Percentiles rank a stretch among this genome's conserved stretches.
Evolutionary conservation across 2,888 invertebrate genomes (phyloP).

Genomic region (Bimastos eiseni): DNA sequence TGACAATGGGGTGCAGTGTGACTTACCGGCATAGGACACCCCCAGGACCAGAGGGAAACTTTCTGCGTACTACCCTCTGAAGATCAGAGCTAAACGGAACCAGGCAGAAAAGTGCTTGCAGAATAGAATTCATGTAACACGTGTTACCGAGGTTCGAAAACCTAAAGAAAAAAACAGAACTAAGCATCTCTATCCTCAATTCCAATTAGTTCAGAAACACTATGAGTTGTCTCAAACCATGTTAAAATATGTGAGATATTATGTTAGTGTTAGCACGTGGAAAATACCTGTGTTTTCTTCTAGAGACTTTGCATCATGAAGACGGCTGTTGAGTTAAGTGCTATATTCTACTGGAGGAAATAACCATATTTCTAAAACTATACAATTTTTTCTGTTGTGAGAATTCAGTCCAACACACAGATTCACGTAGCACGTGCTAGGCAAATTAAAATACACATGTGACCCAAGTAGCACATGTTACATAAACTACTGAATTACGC

Average conservation of each 20-base stretch:
- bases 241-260: not conserved
- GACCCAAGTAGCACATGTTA: too few relatives aligned
- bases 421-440: not conserved
- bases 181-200: not conserved
- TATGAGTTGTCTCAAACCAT: not conserved
- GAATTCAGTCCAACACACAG: not conserved
- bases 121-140: conserved; percentile 60
- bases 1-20: not conserved
- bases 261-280: not conserved
- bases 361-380: not conserved
- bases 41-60: not conserved
- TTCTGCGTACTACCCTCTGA: conserved; percentile 25
- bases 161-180: conserved; percentile 44
- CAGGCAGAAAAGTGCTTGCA: conserved; percentile 55
- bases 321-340: not conserved
- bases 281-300: not conserved
- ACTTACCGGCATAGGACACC: not conserved
- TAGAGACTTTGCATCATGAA: not conserved
- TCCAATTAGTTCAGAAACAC: not conserved
- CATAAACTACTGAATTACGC: too few relatives aligned
- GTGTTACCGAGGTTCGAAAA: conserved; percentile 60
- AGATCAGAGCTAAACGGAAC: conserved; percentile 53
- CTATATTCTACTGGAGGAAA: not conserved
- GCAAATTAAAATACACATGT: too few relatives aligned
- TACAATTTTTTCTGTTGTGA: not conserved